Evolutionary conservation across 23 tunicate genomes (phyloP), one percentile per base, ranked within the genome.

Genomic region (Trididemnum miniatum): DNA sequence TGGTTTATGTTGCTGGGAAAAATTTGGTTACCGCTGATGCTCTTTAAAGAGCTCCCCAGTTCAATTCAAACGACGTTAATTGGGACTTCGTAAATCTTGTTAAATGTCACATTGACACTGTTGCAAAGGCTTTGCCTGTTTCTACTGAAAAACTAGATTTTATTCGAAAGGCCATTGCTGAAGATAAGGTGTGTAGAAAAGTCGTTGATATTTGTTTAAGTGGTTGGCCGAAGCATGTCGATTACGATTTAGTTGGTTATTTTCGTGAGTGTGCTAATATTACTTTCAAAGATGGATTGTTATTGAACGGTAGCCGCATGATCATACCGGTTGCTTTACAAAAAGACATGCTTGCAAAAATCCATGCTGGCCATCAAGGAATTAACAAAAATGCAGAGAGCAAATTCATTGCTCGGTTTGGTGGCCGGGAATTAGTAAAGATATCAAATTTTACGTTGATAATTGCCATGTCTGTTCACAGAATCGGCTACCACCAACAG

Each of bases 1-100:
- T 84, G n/a, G 22, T 77, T 5, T 84, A 84, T 71, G 73, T 76
- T 22, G 31, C 88, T 1, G 88, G 88, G 31, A 84, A 59, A 37
- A 2, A n/a, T 20, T 31, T 84, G 52, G 5, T 15, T 20, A 84
- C 59, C 2, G 82, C 83, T 12, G 73, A 77, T 34, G 73, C 72
- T 1, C 38, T 84, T 18, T 65, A 29, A 4, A 35, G 84, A 65
- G 3, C 52, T 2, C 74, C 84, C 12, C 54, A 7, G 15, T 44
- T 15, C 54, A 44, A 44, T 44, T 44, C 54, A 15, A 15, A 15
- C 15, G 15, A 44, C 15, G 54, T 15, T 7, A 44, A 44, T 44
- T 44, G 54, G 12, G 15, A 44, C 4, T 27, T 77, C 29, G 12
- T 52, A 4, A 4, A 29, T 20, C 44, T 29, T 5, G 25, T 54